Conservation (phyloP, 2,113 vertebrate genomes). For the Pachypanchax playfairii region DNA sequence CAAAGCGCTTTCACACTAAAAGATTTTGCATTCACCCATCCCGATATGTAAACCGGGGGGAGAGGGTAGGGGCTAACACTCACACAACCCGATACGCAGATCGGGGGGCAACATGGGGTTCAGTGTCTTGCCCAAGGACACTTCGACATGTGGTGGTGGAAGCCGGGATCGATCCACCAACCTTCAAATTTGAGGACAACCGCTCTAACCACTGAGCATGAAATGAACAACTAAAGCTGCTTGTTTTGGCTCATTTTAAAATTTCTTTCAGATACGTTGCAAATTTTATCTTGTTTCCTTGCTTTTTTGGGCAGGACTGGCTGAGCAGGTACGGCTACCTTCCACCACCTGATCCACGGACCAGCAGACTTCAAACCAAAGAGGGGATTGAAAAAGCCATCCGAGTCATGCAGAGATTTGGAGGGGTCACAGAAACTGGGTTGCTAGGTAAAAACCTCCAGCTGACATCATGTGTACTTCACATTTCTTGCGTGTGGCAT, state of each 20-base stretch:
- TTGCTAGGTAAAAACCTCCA: slow-evolving; percentile 77
- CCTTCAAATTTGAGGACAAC: too few relatives aligned
- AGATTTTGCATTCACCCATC: too few relatives aligned
- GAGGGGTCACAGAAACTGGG: slow-evolving; percentile 82
- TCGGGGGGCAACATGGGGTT: too few relatives aligned
- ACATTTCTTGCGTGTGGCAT: background rate
- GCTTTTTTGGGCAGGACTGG: slow-evolving; percentile 82
- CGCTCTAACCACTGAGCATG: too few relatives aligned
- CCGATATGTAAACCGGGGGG: too few relatives aligned
- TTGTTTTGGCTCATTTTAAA: background rate
- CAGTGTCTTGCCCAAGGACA: too few relatives aligned
- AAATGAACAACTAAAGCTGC: too few relatives aligned
- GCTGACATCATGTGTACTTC: background rate
- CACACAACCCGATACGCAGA: too few relatives aligned
- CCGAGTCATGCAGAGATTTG: slow-evolving; percentile 87
- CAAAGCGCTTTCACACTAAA: too few relatives aligned
- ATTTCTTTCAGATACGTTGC: background rate
- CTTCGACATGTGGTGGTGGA: too few relatives aligned
- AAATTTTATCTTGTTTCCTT: background rate
- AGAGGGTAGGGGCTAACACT: too few relatives aligned
- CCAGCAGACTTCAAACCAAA: slow-evolving; percentile 82
- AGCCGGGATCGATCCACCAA: too few relatives aligned
- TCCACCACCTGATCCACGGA: slow-evolving; percentile 80
- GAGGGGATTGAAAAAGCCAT: slow-evolving; percentile 81
- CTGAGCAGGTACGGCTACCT: slow-evolving; percentile 89